phyloP scores from a whole-genome alignment of 2,797 vertebrate genomes.

The Ciconia nigra region DNA sequence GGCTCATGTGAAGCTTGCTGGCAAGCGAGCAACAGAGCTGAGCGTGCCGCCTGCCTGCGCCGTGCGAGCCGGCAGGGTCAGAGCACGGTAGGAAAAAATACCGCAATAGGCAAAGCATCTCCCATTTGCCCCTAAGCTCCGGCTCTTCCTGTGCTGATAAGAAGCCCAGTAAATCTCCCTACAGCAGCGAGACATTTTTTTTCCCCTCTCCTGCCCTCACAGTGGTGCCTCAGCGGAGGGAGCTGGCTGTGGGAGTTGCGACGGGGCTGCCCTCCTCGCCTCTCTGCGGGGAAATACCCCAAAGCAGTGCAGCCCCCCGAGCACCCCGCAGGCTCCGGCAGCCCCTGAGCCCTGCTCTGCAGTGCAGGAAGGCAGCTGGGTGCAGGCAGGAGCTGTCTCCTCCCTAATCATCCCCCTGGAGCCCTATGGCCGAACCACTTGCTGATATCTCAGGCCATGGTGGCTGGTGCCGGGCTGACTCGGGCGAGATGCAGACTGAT shows the following conservation, averaged over 20 bases:
- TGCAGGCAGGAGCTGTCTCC: conserved; percentile 47
- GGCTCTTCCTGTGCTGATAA: conserved; percentile 58
- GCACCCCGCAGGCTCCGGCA: not conserved
- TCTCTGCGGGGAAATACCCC: not conserved
- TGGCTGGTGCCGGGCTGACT: not conserved
- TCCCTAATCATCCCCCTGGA: conserved; percentile 9
- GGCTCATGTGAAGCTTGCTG: not conserved
- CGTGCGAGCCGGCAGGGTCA: rapidly evolving
- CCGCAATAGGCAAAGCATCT: conserved; percentile 29
- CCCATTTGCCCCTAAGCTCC: conserved; percentile 40
- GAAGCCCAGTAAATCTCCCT: not conserved
- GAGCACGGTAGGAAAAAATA: conserved; percentile 34
- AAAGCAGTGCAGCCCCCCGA: not conserved
- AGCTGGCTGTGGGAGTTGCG: not conserved
- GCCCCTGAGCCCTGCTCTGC: not conserved
- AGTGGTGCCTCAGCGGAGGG: not conserved
- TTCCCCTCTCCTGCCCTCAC: not conserved
- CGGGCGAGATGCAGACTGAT: conserved; percentile 24
- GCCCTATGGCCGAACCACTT: not conserved
- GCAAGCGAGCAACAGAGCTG: not conserved
- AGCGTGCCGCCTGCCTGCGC: not conserved
- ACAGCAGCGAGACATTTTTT: not conserved
- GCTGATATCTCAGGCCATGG: not conserved
- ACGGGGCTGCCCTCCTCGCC: not conserved
- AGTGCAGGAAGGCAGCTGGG: not conserved